A percentile compares a stretch with the other conserved stretches of the same genome.
These are phyloP conservation scores for Drosophila mayaguana DNA, from an alignment of 2,888 invertebrate genomes.

Conservation along the genomic window DNA sequence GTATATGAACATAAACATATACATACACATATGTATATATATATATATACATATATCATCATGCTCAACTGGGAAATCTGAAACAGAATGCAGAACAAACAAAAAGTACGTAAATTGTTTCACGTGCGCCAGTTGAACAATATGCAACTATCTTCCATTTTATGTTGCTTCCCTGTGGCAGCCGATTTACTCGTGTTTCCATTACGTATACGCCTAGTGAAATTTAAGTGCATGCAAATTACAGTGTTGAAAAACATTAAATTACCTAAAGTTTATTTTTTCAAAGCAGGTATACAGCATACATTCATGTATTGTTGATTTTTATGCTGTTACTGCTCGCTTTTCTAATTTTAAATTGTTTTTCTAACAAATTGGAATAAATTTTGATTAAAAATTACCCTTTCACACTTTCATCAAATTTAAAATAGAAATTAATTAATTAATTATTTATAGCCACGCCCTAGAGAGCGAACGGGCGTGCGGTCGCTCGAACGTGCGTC, in stretches of 20 bases:
- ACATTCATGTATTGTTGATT: background rate
- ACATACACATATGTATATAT: background rate
- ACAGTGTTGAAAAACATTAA: slow-evolving; percentile 22
- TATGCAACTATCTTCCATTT: slow-evolving; percentile 11
- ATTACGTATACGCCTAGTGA: slow-evolving; percentile 30
- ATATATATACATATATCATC: background rate
- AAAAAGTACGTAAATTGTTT: slow-evolving; percentile 20
- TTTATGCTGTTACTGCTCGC: slow-evolving; percentile 2
- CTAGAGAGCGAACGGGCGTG: background rate
- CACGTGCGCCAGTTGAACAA: slow-evolving; percentile 10
- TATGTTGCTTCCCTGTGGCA: too few relatives aligned
- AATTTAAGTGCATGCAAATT: slow-evolving; percentile 16
- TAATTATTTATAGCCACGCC: slow-evolving; percentile 2
- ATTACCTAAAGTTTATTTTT: slow-evolving; percentile 11
- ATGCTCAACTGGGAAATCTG: slow-evolving; percentile 22
- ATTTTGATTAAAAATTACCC: background rate
- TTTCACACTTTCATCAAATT: background rate
- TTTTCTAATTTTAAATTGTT: slow-evolving; percentile 24
- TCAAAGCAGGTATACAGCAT: background rate
- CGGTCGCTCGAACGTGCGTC: background rate
- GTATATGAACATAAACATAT: background rate
- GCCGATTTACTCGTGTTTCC: background rate
- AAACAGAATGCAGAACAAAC: slow-evolving; percentile 18
- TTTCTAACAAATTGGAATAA: slow-evolving; percentile 8
- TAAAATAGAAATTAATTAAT: slow-evolving; percentile 13